These are phyloP conservation scores for Echiichthys vipera DNA, from an alignment of 2,797 vertebrate species.

Conservation along the genomic window DNA sequence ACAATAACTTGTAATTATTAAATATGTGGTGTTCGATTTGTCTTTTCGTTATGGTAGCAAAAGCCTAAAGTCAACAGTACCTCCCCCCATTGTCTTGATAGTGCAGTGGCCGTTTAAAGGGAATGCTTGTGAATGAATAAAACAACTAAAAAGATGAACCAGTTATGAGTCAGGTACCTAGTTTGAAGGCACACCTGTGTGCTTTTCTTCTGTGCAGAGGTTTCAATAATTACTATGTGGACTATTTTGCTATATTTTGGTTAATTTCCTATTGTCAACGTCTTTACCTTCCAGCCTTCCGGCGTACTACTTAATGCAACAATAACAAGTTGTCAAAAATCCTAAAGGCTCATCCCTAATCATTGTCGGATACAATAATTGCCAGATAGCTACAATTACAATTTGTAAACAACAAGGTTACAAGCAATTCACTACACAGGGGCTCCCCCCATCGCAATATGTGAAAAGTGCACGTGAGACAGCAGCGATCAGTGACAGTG, in stretches of 20 bases:
- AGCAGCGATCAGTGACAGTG: not conserved
- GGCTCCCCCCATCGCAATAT: conserved; percentile 65
- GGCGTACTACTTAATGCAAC: not conserved
- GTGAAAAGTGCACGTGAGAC: conserved; percentile 35
- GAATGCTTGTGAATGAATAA: conserved; percentile 65
- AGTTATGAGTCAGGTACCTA: conserved; percentile 20
- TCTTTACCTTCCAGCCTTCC: not conserved
- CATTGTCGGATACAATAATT: not conserved
- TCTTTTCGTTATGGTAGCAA: not conserved
- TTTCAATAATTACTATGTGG: not conserved
- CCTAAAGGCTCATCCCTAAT: not conserved
- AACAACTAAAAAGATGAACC: conserved; percentile 10
- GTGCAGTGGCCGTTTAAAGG: conserved; percentile 80
- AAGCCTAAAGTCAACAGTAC: not conserved
- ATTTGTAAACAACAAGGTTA: conserved; percentile 46
- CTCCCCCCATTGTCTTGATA: conserved; percentile 32
- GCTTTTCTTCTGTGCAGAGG: not conserved
- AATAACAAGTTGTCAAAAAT: not conserved
- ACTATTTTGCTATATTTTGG: not conserved
- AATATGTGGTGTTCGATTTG: accelerated
- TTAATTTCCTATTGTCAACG: not conserved
- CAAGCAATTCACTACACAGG: conserved; percentile 22
- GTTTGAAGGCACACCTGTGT: accelerated
- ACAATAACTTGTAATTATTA: accelerated
- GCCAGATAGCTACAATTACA: not conserved